Evolutionary conservation across 2,113 vertebrate species (phyloP), one percentile per base, ranked within the genome.

Genomic region (Hydrochoerus hydrochaeris): DNA sequence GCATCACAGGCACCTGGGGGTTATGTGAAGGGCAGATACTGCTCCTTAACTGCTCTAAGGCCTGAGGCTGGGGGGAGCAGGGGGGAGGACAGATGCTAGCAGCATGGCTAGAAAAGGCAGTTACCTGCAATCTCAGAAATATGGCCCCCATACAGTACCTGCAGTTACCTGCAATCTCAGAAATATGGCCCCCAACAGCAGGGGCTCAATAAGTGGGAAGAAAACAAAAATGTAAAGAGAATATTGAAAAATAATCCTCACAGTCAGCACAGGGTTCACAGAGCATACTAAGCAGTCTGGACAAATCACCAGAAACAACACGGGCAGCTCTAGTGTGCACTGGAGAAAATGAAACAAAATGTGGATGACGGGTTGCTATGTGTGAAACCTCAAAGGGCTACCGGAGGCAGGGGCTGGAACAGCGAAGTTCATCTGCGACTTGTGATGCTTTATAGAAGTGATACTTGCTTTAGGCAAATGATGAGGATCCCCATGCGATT

Each of bases 261-360:
- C 38, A 2, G 96, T 89, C n/a, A 73, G 87, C n/a, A 14, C 2
- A 75, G 86, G 91, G 96, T 85, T 84, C 78, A 52, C 7, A 3
- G 90, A 44, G 92, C 82, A 97, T 84, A 89, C 88, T 91, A 95
- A 97, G 38, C 67, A 95, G 94, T 85, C 78, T 71, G 75, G 93
- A 92, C 49, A 0, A 20, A 62, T n/a, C 65, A 69, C 69, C 91
- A 78, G 62, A 58, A 41, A 20, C 77, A 84, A 12, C 75, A 65
- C 7, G 57, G 22, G 57, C 46, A 4, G 67, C 54, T 77, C 38
- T 44, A 54, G 85, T 0, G n/a, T 26, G 26, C 52, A 17, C 82
- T 28, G 30, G 62, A 80, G 87, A 85, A 95, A 97, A 95, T 11
- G 67, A 95, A 95, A 91, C 90, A 46, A 80, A 95, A 85, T 35